Evolutionary conservation across 35 echinoderm and acorn worm genomes (phyloP).

Genomic region (Holothuria glaberrima): DNA sequence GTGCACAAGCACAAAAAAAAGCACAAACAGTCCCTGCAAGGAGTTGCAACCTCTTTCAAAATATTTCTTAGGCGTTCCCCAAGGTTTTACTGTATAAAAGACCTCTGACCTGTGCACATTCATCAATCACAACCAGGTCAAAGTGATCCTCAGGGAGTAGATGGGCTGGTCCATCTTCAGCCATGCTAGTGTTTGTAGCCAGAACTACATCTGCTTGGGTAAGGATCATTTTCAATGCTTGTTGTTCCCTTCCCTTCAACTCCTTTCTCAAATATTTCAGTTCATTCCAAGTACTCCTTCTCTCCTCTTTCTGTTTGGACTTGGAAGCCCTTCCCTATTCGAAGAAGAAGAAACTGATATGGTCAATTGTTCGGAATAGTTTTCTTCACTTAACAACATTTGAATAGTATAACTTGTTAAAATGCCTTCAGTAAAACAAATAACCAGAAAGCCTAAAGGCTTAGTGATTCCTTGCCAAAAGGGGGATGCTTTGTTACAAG

Average conservation of each 20-base stretch:
- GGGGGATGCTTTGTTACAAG: too few relatives aligned
- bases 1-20: too few relatives aligned
- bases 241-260: slow-evolving; percentile 72
- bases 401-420: too few relatives aligned
- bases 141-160: slow-evolving; percentile 79
- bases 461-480: too few relatives aligned
- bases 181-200: slow-evolving; percentile 89
- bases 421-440: too few relatives aligned
- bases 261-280: slow-evolving; percentile 80
- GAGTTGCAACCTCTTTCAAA: too few relatives aligned
- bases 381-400: too few relatives aligned
- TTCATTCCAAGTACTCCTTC: slow-evolving; percentile 68
- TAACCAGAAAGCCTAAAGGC: too few relatives aligned
- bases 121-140: slow-evolving; percentile 95
- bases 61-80: too few relatives aligned
- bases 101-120: slow-evolving; percentile 97
- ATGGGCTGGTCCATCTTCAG: slow-evolving; percentile 70
- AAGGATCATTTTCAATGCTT: slow-evolving; percentile 79
- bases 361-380: too few relatives aligned
- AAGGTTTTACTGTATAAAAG: too few relatives aligned
- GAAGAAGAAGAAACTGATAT: not conserved
- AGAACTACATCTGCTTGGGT: slow-evolving; percentile 80
- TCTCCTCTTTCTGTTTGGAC: slow-evolving; percentile 71
- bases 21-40: too few relatives aligned
- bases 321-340: slow-evolving; percentile 68